Conservation (phyloP, 1,140 invertebrate species). For the Eriosoma lanigerum region DNA sequence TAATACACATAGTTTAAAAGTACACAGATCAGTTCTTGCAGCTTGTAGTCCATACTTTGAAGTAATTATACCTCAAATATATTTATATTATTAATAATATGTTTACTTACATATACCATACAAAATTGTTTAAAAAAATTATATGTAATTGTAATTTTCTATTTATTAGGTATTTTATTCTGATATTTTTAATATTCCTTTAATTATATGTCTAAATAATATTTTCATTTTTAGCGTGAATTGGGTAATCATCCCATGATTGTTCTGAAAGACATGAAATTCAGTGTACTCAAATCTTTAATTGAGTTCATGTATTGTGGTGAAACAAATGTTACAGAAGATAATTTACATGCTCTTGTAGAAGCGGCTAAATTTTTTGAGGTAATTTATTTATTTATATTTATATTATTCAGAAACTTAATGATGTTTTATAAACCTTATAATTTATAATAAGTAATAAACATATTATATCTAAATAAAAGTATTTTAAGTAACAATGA, state of each 20-base stretch:
- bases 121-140: too few species aligned
- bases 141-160: too few species aligned
- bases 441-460: too few species aligned
- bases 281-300: conserved; percentile 63
- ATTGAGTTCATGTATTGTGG: conserved; percentile 67
- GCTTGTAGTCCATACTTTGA: conserved; percentile 68
- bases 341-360: conserved; percentile 61
- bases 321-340: conserved; percentile 63
- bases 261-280: conserved; percentile 63
- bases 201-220: conserved; percentile 35
- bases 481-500: conserved; percentile 9
- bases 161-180: not conserved
- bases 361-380: conserved; percentile 63
- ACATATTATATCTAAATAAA: not conserved
- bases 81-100: conserved; percentile 32
- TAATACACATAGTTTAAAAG: conserved; percentile 64
- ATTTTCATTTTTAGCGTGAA: conserved; percentile 58
- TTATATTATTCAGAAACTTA: not conserved
- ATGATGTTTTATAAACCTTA: not conserved
- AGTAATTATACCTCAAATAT: conserved; percentile 58
- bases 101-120: too few species aligned
- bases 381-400: conserved; percentile 56
- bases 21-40: conserved; percentile 65
- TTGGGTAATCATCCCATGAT: conserved; percentile 63
- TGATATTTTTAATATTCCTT: not conserved